These are phyloP conservation scores for Onthophagus taurus DNA, from an alignment of 1,140 invertebrate genomes.

Conservation along the genomic window DNA sequence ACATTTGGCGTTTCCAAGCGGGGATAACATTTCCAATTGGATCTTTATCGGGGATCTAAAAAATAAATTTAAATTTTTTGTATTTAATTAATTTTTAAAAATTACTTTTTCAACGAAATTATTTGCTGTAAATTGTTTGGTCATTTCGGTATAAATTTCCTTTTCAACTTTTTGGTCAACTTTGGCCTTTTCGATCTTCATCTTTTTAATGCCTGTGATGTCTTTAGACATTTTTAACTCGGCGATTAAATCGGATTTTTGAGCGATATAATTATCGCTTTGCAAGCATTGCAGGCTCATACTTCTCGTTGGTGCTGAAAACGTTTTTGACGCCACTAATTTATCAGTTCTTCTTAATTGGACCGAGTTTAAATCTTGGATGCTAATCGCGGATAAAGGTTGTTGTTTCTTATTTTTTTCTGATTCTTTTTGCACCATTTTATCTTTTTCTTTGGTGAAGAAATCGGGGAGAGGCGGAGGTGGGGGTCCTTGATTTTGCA, in stretches of 20 bases:
- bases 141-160: constrained; percentile 71
- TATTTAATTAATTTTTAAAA: no score
- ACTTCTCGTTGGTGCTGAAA: constrained; percentile 65
- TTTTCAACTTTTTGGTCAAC: constrained; percentile 69
- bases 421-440: constrained; percentile 10
- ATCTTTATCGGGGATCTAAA: constrained; percentile 80
- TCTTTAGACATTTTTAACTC: constrained; percentile 84
- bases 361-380: constrained; percentile 75
- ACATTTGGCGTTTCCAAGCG: constrained; percentile 89
- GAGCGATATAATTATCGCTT: constrained; percentile 60
- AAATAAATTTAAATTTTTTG: constrained; percentile 13
- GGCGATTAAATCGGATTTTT: constrained; percentile 79
- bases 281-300: constrained; percentile 62
- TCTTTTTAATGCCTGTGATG: constrained; percentile 79
- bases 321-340: constrained; percentile 64
- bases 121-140: constrained; percentile 71
- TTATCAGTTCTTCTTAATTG: constrained; percentile 63
- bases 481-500: constrained; percentile 38
- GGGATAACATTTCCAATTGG: constrained; percentile 81
- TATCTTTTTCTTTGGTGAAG: constrained; percentile 9
- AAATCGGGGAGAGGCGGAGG: constrained; percentile 46
- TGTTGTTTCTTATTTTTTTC: constrained; percentile 44
- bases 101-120: constrained; percentile 87
- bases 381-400: constrained; percentile 72
- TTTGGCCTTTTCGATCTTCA: constrained; percentile 79